Conservation (phyloP, 2,888 invertebrate species). For the Latheticus oryzae region DNA sequence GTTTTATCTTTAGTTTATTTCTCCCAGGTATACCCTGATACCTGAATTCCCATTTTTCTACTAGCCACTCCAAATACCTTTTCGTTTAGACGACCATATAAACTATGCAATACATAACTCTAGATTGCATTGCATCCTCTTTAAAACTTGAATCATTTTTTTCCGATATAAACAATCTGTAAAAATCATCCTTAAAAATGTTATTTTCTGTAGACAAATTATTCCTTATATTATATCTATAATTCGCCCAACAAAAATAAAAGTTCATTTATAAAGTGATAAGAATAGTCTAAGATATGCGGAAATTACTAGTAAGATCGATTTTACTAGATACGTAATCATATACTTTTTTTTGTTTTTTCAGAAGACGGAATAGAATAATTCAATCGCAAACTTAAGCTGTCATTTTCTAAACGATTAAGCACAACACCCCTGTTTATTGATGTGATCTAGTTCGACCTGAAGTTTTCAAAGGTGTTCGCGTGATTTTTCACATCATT, state of each 20-base stretch:
- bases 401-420: constrained; percentile 17
- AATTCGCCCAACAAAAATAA: too few relatives aligned
- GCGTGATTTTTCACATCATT: constrained; percentile 28
- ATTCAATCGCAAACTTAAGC: constrained; percentile 20
- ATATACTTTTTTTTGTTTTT: too few relatives aligned
- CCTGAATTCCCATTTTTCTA: constrained; percentile 49
- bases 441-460: constrained; percentile 24
- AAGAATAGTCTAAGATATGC: too few relatives aligned
- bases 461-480: constrained; percentile 16
- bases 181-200: too few relatives aligned
- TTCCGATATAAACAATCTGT: too few relatives aligned
- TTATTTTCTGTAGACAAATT: too few relatives aligned
- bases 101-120: constrained; percentile 36
- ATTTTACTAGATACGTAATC: too few relatives aligned
- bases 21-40: constrained; percentile 49
- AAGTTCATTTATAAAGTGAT: too few relatives aligned
- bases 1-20: constrained; percentile 48
- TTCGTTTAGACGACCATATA: constrained; percentile 32
- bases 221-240: too few relatives aligned
- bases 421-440: constrained; percentile 6
- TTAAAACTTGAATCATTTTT: too few relatives aligned
- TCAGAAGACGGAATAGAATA: constrained; percentile 21
- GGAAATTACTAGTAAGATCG: too few relatives aligned
- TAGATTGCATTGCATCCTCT: constrained; percentile 31
- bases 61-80: constrained; percentile 50